phyloP scores from a whole-genome alignment of 2,888 invertebrate genomes.

The Pardosa pseudoannulata region DNA sequence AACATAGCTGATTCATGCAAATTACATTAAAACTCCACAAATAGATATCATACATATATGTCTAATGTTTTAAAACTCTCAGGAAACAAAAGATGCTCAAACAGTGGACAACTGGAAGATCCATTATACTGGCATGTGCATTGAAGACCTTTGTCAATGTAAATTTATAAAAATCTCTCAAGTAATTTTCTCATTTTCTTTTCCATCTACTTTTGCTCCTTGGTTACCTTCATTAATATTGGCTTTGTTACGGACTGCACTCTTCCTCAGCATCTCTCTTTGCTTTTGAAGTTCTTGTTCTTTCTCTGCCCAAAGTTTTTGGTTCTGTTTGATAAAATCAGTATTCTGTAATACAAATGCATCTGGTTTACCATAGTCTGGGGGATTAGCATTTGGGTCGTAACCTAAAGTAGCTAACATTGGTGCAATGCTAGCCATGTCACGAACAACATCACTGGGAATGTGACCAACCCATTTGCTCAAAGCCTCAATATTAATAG shows the following conservation, averaged over 20 bases:
- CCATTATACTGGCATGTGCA: conserved; percentile 37
- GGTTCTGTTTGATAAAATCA: conserved; percentile 77
- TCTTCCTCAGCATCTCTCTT: conserved; percentile 61
- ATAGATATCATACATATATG: background rate
- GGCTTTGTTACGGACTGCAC: conserved; percentile 25
- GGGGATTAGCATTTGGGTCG: conserved; percentile 97
- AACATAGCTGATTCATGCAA: background rate
- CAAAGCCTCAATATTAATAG: conserved; percentile 96
- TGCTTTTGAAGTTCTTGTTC: conserved; percentile 74
- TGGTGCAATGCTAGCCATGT: conserved; percentile 95
- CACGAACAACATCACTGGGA: conserved; percentile 89
- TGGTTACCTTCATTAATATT: conserved; percentile 8
- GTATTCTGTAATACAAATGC: conserved; percentile 82
- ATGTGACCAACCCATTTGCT: conserved; percentile 80
- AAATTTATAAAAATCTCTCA: conserved; percentile 2
- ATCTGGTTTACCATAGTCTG: conserved; percentile 93
- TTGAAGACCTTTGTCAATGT: background rate
- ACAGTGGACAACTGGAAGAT: conserved; percentile 55
- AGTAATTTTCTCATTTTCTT: conserved; percentile 47
- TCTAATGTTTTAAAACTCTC: conserved; percentile 3
- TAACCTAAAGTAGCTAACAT: conserved; percentile 94
- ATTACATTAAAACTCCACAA: background rate
- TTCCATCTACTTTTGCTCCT: conserved; percentile 8
- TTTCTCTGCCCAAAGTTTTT: conserved; percentile 76
- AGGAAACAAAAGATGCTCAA: conserved; percentile 2